These are phyloP conservation scores for Spheniscus humboldti DNA, from an alignment of 2,797 vertebrate species.

Conservation along the genomic window DNA sequence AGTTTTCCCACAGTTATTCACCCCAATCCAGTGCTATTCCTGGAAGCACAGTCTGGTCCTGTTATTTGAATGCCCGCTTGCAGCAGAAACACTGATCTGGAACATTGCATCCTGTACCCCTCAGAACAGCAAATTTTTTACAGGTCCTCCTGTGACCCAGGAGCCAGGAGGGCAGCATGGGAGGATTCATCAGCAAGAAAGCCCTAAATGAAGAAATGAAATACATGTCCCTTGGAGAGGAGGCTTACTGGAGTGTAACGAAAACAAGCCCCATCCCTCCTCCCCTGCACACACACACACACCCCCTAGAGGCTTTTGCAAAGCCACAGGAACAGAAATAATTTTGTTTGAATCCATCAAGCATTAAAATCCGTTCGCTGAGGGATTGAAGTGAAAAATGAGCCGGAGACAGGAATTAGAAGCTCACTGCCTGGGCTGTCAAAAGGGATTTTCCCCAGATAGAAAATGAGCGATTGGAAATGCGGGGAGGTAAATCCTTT, in stretches of 20 bases:
- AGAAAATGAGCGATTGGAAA: constrained; percentile 66
- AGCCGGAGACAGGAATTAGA: constrained; percentile 67
- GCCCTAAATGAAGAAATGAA: constrained; percentile 27
- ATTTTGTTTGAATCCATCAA: constrained; percentile 72
- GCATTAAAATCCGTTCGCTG: constrained; percentile 68
- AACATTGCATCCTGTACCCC: neutral
- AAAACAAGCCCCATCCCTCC: constrained; percentile 49
- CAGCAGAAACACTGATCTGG: constrained; percentile 3
- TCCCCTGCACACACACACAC: neutral
- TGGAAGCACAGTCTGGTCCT: neutral
- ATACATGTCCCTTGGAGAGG: constrained; percentile 29
- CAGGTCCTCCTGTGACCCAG: neutral
- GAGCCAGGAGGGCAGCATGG: neutral
- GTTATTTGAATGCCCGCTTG: neutral
- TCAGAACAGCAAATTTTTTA: neutral
- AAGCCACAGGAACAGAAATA: constrained; percentile 69
- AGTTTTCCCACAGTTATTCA: neutral
- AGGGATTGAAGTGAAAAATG: constrained; percentile 72
- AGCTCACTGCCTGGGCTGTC: constrained; percentile 65
- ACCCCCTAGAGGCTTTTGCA: constrained; percentile 59
- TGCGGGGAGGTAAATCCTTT: constrained; percentile 53
- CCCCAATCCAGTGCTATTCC: neutral
- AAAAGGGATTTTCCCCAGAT: constrained; percentile 70
- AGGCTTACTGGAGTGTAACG: constrained; percentile 37
- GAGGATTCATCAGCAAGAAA: neutral